Evolutionary conservation across 2,113 vertebrate species (phyloP).

Genomic region (Felis catus): DNA sequence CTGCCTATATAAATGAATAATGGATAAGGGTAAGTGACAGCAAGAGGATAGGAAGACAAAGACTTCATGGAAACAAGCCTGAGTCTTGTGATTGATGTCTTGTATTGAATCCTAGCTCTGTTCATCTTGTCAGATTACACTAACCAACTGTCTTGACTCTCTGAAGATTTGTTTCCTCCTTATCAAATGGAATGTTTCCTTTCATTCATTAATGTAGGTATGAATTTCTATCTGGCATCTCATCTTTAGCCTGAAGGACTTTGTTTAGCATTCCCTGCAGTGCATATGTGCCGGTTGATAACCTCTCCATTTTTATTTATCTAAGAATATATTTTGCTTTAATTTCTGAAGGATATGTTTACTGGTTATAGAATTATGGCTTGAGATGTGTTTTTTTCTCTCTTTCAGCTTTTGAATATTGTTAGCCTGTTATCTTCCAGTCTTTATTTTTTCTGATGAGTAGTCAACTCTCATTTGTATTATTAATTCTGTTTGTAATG

Average conservation of each 20-base stretch:
- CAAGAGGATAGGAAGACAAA: not conserved
- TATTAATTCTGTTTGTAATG: not conserved
- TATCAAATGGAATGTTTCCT: not conserved
- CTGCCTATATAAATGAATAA: not conserved
- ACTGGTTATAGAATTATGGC: not conserved
- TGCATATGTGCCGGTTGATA: not conserved
- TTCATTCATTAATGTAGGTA: not conserved
- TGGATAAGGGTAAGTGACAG: not conserved
- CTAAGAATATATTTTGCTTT: not conserved
- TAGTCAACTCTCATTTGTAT: not conserved
- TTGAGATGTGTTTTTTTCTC: not conserved
- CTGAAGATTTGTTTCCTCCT: not conserved
- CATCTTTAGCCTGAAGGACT: not conserved
- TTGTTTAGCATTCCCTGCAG: not conserved
- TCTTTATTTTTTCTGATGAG: not conserved
- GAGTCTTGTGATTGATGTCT: not conserved
- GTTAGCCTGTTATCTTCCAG: not conserved
- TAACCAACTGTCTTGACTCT: not conserved
- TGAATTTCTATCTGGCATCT: not conserved
- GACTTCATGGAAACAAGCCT: not conserved
- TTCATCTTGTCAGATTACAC: not conserved
- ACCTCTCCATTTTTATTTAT: not conserved
- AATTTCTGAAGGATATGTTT: not conserved
- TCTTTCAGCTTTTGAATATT: not conserved
- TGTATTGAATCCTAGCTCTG: not conserved